phyloP scores from a whole-genome alignment of 1,140 invertebrate genomes.

The Oscheius sp. region DNA sequence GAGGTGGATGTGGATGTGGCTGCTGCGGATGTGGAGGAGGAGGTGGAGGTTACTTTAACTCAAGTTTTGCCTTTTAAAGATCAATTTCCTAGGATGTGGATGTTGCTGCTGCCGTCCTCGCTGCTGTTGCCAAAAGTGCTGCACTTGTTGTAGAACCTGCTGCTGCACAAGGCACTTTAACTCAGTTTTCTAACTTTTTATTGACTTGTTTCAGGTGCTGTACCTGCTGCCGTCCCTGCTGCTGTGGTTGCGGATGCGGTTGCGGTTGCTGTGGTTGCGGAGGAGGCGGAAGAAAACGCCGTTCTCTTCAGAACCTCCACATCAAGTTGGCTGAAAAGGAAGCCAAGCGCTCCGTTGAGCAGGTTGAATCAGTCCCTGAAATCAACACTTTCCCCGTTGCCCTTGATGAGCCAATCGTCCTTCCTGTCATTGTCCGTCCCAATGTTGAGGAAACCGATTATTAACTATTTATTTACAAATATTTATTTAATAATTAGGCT shows the following conservation, averaged over 20 bases:
- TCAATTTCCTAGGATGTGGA: slow-evolving; percentile 15
- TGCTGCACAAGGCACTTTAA: background rate
- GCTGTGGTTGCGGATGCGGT: slow-evolving; percentile 23
- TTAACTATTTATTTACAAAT: no score
- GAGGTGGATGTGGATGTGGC: slow-evolving; percentile 19
- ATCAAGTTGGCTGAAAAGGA: slow-evolving; percentile 18
- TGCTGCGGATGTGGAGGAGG: slow-evolving; percentile 22
- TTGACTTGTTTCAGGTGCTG: slow-evolving; percentile 19
- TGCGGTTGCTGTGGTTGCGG: slow-evolving; percentile 26
- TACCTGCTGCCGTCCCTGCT: slow-evolving; percentile 20
- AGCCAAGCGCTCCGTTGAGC: background rate
- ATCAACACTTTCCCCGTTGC: background rate
- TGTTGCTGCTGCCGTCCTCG: slow-evolving; percentile 29
- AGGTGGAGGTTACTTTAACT: no score
- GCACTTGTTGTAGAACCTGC: slow-evolving; percentile 10
- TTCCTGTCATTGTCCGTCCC: background rate
- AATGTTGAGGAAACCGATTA: no score
- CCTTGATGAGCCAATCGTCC: background rate
- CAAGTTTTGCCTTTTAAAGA: background rate
- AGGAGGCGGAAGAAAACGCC: slow-evolving; percentile 21
- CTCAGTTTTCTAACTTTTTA: background rate
- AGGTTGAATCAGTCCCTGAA: no score
- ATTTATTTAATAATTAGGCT: no score
- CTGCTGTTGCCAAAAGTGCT: slow-evolving; percentile 22
- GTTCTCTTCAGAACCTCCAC: slow-evolving; percentile 30